These are phyloP conservation scores for Scytalopus superciliaris DNA, from an alignment of 2,113 vertebrate genomes.

Conservation along the genomic window DNA sequence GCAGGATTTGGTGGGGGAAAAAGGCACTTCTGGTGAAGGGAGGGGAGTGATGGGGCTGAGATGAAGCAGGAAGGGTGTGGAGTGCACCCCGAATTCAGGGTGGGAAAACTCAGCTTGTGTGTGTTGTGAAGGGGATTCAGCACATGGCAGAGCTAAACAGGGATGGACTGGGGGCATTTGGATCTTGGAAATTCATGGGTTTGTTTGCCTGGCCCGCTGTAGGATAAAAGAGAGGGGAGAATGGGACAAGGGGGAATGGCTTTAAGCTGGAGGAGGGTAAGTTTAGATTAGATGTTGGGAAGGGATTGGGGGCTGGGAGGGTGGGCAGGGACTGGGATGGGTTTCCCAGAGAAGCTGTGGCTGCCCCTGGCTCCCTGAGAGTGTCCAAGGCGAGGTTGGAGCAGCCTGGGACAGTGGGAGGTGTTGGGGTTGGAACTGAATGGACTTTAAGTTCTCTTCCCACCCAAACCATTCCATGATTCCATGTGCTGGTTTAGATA, in stretches of 20 bases:
- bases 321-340: fast-evolving
- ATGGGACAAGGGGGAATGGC: no score
- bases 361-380: neutral
- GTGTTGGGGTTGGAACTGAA: no score
- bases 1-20: neutral
- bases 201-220: neutral
- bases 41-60: neutral
- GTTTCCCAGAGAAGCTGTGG: neutral
- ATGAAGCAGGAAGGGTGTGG: neutral
- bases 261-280: neutral
- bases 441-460: no score
- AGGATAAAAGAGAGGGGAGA: neutral
- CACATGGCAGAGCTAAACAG: neutral
- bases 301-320: neutral
- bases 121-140: neutral
- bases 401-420: fast-evolving
- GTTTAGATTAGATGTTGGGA: neutral
- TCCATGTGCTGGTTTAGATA: no score
- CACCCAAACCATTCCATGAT: no score
- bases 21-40: neutral
- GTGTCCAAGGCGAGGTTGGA: fast-evolving
- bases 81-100: neutral
- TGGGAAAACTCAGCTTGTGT: neutral
- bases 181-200: neutral
- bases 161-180: neutral